Evolutionary conservation across 2,113 vertebrate genomes (phyloP), one percentile per base, ranked within the genome.

Genomic region (Cyphomyrus discorhynchus): DNA sequence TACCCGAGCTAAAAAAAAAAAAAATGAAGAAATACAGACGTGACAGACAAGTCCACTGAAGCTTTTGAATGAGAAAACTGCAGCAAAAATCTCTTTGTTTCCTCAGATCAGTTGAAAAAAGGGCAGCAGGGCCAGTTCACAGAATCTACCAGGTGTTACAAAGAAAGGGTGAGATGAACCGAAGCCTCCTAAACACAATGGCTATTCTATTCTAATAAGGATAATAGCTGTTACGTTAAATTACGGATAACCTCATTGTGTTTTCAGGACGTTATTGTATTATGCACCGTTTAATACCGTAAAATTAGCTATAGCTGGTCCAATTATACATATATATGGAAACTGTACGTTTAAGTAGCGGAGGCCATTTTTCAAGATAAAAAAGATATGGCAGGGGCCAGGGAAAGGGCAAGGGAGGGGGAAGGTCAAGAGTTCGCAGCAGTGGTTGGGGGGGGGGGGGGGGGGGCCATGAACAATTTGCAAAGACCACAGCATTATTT

Each of bases 61-160:
- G 87, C 87, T 92, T 93, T 91, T 91, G 87, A 90, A 93, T 92
- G 91, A 91, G 83, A 92, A 90, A 91, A 91, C 77, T 88, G 89
- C 90, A 90, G 92, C 85, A 52, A 91, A 91, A 83, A 53, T 88
- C 35, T 45, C 35, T 62, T 88, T 88, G 87, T 88, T 88, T 88
- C n/a, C 52, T 89, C 66, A 13, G 88, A 70, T 86, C 53, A 89
- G 46, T 91, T 90, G 66, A 92, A 56, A 13, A 62, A 39, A 84
- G 85, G 82, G 70, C 56, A 89, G 24, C 90, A 85, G 87, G 49
- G 90, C 88, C 31, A 91, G 91, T 88, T 88, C 62, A 91, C 92
- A 89, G n/a, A 89, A 91, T 89, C 88, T 91, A 93, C 92, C 90
- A 93, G 92, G 90, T 90, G 82, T 89, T 92, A 91, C 89, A 92